These are phyloP conservation scores for Drosophila falleni DNA, from an alignment of 2,888 invertebrate genomes.

Conservation along the genomic window DNA sequence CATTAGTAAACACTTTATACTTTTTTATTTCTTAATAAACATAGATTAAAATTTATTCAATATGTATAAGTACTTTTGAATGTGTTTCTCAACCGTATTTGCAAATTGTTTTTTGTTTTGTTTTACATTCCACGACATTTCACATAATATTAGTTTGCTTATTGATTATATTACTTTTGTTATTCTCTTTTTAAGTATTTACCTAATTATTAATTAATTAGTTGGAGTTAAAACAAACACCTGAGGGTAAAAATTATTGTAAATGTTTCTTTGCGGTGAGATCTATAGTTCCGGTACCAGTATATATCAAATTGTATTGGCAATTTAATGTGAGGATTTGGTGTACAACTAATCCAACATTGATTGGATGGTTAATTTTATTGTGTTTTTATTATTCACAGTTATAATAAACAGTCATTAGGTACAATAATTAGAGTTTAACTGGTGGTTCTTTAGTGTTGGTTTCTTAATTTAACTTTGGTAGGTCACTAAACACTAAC, in stretches of 20 bases:
- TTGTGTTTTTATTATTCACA: slow-evolving; percentile 2
- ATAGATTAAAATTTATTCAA: slow-evolving; percentile 20
- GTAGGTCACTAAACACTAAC: slow-evolving; percentile 2
- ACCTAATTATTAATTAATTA: slow-evolving; percentile 5
- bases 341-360: background rate
- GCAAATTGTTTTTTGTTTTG: slow-evolving; percentile 14
- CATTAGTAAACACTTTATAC: slow-evolving; percentile 39
- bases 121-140: slow-evolving; percentile 30
- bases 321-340: background rate
- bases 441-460: slow-evolving; percentile 44
- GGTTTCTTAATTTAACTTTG: slow-evolving; percentile 29
- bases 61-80: background rate
- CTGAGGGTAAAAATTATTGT: slow-evolving; percentile 27
- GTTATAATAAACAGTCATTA: slow-evolving; percentile 14
- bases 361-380: background rate
- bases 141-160: background rate
- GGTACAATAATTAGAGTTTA: slow-evolving; percentile 14
- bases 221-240: slow-evolving; percentile 30
- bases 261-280: slow-evolving; percentile 13
- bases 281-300: background rate
- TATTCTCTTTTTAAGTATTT: slow-evolving; percentile 15
- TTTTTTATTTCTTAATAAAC: slow-evolving; percentile 30
- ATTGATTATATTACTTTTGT: slow-evolving; percentile 7
- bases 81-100: slow-evolving; percentile 19
- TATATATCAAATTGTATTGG: background rate